Conservation (phyloP, 2,113 vertebrate genomes). For the Chaetodon trifascialis region DNA sequence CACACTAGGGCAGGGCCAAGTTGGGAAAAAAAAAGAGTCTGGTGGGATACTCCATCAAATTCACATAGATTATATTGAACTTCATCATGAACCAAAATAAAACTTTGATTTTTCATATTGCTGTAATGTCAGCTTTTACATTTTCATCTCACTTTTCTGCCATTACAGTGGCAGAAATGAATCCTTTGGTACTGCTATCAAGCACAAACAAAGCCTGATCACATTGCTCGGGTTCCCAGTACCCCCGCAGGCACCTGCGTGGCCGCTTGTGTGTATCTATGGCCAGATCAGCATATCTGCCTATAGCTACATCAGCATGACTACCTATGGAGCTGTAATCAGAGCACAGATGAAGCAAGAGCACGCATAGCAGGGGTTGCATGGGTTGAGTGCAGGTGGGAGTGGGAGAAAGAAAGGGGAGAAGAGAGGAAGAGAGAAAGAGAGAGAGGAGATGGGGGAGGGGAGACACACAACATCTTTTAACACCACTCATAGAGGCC, state of each 20-base stretch:
- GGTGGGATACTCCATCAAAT: slow-evolving; percentile 7
- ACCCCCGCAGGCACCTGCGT: slow-evolving; percentile 48
- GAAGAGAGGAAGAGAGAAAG: slow-evolving; percentile 42
- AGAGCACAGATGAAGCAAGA: slow-evolving; percentile 77
- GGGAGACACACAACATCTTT: slow-evolving; percentile 85
- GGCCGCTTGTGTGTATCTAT: slow-evolving; percentile 66
- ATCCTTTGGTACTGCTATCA: slow-evolving; percentile 8
- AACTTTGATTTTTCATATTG: not conserved
- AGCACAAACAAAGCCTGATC: slow-evolving; percentile 16
- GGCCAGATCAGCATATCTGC: slow-evolving; percentile 73
- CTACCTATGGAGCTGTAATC: slow-evolving; percentile 73
- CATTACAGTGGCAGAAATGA: slow-evolving; percentile 7
- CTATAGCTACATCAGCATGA: slow-evolving; percentile 74
- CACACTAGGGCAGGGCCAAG: slow-evolving; percentile 55
- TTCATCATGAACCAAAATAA: slow-evolving; percentile 4
- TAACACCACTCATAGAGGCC: slow-evolving; percentile 90
- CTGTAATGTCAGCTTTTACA: slow-evolving; percentile 2
- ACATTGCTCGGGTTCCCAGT: not conserved
- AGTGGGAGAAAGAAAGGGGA: slow-evolving; percentile 82
- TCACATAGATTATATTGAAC: slow-evolving; percentile 4
- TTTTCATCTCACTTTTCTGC: slow-evolving; percentile 6
- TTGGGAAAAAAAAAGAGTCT: slow-evolving; percentile 4
- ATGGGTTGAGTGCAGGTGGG: slow-evolving; percentile 84
- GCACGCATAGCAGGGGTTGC: slow-evolving; percentile 64
- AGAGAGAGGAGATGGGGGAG: slow-evolving; percentile 35